Percentiles rank a stretch among this genome's conserved stretches.
phyloP scores from a whole-genome alignment of 2,113 vertebrate species.

The Xenopus borealis region DNA sequence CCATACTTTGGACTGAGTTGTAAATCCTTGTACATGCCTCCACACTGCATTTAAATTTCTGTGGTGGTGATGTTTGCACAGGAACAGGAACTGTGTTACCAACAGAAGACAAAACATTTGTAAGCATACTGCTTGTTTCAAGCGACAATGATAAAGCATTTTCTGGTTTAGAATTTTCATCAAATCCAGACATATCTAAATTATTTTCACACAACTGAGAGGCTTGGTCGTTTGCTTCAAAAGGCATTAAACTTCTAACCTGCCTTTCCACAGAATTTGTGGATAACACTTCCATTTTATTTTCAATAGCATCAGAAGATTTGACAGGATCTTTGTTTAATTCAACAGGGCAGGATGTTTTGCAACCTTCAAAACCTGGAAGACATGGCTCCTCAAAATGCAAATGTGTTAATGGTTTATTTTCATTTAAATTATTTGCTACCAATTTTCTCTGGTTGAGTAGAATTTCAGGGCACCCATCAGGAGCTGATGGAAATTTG shows the following conservation, averaged over 20 bases:
- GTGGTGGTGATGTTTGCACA: constrained; percentile 57
- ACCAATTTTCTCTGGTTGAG: constrained; percentile 57
- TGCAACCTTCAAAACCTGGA: constrained; percentile 61
- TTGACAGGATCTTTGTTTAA: constrained; percentile 52
- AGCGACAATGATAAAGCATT: constrained; percentile 29
- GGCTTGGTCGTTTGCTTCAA: constrained; percentile 58
- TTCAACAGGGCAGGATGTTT: constrained; percentile 55
- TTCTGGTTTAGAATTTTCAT: constrained; percentile 61
- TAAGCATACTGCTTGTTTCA: constrained; percentile 37
- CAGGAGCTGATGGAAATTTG: constrained; percentile 58
- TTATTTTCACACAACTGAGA: constrained; percentile 53
- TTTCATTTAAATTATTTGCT: constrained; percentile 45
- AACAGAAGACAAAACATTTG: constrained; percentile 23
- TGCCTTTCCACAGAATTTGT: constrained; percentile 65
- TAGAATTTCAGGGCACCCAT: constrained; percentile 58
- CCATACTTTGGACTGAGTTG: constrained; percentile 85
- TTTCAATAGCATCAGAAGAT: constrained; percentile 58
- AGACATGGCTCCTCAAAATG: constrained; percentile 55
- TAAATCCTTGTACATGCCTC: constrained; percentile 84
- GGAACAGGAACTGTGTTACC: constrained; percentile 55
- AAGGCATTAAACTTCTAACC: constrained; percentile 59
- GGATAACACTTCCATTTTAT: constrained; percentile 59
- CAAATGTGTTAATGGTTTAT: constrained; percentile 47
- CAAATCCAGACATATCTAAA: constrained; percentile 62
- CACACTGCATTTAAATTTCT: constrained; percentile 82